Evolutionary conservation across 1,140 invertebrate genomes (phyloP).

Genomic region (Adoxophyes honmai): DNA sequence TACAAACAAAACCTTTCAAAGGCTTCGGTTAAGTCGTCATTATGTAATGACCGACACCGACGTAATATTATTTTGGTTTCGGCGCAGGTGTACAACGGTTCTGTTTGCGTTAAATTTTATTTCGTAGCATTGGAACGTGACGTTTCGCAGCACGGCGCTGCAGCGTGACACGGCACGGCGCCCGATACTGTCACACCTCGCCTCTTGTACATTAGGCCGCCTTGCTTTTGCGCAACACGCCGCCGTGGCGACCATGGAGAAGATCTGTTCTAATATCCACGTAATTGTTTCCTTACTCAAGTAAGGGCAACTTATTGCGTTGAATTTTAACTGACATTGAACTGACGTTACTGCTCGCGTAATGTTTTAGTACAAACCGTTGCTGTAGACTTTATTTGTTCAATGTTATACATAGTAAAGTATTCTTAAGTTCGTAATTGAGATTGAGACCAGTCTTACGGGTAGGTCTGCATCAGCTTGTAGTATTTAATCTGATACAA

Average conservation of each 20-base stretch:
- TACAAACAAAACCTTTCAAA: no score
- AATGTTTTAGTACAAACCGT: no score
- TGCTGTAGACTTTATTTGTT: no score
- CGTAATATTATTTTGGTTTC: no score
- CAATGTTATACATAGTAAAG: no score
- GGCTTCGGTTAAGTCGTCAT: no score
- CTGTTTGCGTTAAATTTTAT: neutral
- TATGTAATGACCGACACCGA: no score
- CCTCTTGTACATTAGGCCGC: neutral
- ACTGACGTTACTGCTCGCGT: neutral
- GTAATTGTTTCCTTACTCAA: slow-evolving; percentile 15
- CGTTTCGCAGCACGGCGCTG: neutral
- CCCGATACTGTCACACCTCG: neutral
- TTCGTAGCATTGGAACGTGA: neutral
- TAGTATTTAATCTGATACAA: neutral
- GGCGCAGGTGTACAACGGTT: neutral
- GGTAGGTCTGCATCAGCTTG: no score
- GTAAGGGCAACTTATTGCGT: slow-evolving; percentile 14
- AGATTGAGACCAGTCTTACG: no score
- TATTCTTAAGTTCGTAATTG: no score
- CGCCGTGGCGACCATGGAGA: slow-evolving; percentile 4
- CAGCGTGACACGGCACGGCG: neutral
- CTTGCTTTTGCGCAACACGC: neutral
- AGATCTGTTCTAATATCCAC: slow-evolving; percentile 13
- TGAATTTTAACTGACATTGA: slow-evolving; percentile 1